Percentiles rank a stretch among this genome's conserved stretches.
Conservation (phyloP, 2,888 invertebrate species). For the Rhabditophanes sp. region DNA sequence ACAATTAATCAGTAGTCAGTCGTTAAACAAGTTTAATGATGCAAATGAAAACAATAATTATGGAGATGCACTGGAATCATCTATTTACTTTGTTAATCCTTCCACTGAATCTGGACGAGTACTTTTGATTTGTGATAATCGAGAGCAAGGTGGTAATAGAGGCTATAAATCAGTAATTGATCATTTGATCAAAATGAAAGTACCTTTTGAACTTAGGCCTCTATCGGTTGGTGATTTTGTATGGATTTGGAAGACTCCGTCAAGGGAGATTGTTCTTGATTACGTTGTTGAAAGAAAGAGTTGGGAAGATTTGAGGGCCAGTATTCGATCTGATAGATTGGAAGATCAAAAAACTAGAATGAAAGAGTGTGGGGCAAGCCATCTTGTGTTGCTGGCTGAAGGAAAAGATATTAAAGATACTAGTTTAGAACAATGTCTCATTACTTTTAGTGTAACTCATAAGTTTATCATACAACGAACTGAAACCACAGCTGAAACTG, state of each 20-base stretch:
- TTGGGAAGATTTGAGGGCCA: conserved; percentile 77
- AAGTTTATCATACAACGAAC: conserved; percentile 31
- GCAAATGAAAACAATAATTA: too few relatives aligned
- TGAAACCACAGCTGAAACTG: conserved; percentile 24
- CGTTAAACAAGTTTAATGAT: too few relatives aligned
- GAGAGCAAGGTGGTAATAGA: conserved; percentile 20
- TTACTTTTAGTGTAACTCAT: conserved; percentile 24
- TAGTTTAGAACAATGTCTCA: conserved; percentile 26
- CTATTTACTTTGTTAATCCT: too few relatives aligned
- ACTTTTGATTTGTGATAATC: conserved; percentile 32
- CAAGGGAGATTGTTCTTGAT: conserved; percentile 33
- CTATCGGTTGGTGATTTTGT: conserved; percentile 39
- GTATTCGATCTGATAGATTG: conserved; percentile 26
- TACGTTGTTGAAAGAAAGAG: conserved; percentile 82
- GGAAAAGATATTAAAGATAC: too few relatives aligned
- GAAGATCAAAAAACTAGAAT: conserved; percentile 36
- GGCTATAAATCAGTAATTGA: conserved; percentile 11
- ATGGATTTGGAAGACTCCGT: conserved; percentile 25
- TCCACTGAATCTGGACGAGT: too few relatives aligned
- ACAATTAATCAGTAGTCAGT: too few relatives aligned
- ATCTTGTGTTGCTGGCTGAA: conserved; percentile 17
- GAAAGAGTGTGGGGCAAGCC: conserved; percentile 13
- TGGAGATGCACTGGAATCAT: too few relatives aligned
- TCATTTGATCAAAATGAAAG: conserved; percentile 12
- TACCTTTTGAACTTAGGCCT: conserved; percentile 21